Conservation (phyloP, 2,888 invertebrate genomes). For the Drosophila tripunctata region DNA sequence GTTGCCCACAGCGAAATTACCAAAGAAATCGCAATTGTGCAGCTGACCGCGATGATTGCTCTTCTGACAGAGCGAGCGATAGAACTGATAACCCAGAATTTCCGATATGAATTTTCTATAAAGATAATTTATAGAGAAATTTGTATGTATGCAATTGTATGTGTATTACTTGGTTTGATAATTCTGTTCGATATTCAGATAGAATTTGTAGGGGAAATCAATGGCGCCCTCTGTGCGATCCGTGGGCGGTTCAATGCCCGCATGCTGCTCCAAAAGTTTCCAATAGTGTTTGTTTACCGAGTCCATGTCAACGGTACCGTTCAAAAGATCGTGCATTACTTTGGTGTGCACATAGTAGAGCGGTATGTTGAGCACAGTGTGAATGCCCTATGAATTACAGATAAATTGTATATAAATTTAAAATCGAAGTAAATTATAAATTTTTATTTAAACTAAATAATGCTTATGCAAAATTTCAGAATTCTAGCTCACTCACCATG, state of each 20-base stretch:
- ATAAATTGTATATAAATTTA: no score
- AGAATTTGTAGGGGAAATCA: slow-evolving; percentile 91
- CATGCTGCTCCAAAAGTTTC: slow-evolving; percentile 86
- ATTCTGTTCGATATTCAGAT: slow-evolving; percentile 84
- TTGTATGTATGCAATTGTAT: background rate
- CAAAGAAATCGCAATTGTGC: slow-evolving; percentile 93
- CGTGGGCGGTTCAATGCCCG: slow-evolving; percentile 88
- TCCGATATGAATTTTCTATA: slow-evolving; percentile 90
- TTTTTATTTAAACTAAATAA: no score
- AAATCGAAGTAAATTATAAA: no score
- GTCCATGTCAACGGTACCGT: slow-evolving; percentile 86
- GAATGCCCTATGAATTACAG: slow-evolving; percentile 85
- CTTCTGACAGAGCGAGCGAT: slow-evolving; percentile 89
- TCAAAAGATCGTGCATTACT: slow-evolving; percentile 89
- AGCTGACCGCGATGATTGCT: slow-evolving; percentile 90
- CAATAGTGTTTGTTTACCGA: slow-evolving; percentile 89
- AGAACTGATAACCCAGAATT: slow-evolving; percentile 92
- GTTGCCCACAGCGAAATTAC: slow-evolving; percentile 90
- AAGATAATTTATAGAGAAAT: slow-evolving; percentile 25
- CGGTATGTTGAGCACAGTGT: slow-evolving; percentile 89
- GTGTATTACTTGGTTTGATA: slow-evolving; percentile 79
- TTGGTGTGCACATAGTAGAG: slow-evolving; percentile 89
- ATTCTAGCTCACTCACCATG: no score
- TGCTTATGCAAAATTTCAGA: no score
- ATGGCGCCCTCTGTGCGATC: slow-evolving; percentile 88